Percentiles rank a stretch among this genome's conserved stretches.
Evolutionary conservation across 64 coral and sea anemone species (phyloP).

Genomic region (Montipora foliosa): DNA sequence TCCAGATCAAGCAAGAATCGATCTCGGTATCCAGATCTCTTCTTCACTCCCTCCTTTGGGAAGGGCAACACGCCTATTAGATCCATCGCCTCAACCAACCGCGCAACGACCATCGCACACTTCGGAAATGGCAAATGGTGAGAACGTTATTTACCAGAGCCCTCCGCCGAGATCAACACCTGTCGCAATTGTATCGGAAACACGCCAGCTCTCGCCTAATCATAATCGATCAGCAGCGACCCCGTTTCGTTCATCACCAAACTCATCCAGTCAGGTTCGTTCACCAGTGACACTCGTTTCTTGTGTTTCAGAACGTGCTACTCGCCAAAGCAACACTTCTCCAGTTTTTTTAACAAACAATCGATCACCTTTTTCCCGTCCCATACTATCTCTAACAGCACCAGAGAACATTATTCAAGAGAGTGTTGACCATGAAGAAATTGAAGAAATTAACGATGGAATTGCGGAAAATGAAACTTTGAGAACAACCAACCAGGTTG

Average conservation of each 20-base stretch:
- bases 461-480: background rate
- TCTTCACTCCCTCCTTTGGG: background rate
- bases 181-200: background rate
- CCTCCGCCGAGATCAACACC: background rate
- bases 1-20: background rate
- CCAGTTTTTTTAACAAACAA: conserved; percentile 2
- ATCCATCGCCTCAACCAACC: background rate
- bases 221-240: background rate
- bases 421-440: conserved; percentile 20
- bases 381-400: background rate
- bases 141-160: background rate
- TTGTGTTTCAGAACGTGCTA: background rate
- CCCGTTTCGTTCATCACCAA: background rate
- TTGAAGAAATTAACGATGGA: background rate
- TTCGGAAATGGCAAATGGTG: background rate
- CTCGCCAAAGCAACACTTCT: background rate
- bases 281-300: background rate
- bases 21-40: background rate
- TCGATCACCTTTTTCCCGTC: background rate
- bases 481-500: background rate
- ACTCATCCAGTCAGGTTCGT: background rate
- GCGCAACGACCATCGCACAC: background rate
- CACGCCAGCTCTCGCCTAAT: background rate
- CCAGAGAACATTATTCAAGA: conserved; percentile 49
- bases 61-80: background rate